Percentiles rank a stretch among this genome's conserved stretches.
Evolutionary conservation across 2,888 invertebrate genomes (phyloP).

Genomic region (Pachydiplax longipennis): DNA sequence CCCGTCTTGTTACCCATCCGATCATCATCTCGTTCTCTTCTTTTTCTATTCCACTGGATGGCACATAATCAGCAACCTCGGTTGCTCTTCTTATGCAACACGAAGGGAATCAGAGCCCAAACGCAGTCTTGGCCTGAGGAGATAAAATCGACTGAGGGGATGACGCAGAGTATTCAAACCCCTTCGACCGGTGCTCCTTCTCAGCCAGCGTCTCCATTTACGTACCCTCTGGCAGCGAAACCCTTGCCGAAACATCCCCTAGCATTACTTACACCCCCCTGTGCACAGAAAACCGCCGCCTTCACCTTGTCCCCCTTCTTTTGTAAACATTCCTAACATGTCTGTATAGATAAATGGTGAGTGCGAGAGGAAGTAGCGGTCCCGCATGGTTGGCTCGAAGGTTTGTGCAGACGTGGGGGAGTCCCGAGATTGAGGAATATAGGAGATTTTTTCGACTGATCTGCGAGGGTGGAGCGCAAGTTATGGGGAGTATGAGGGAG

Average conservation of each 20-base stretch:
- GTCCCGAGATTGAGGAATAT: neutral
- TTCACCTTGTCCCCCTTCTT: neutral
- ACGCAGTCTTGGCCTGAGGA: too few relatives aligned
- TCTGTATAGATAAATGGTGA: neutral
- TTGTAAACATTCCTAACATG: slow-evolving; percentile 39
- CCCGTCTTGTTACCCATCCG: neutral
- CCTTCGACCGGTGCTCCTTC: neutral
- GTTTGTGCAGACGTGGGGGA: neutral
- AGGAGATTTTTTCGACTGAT: neutral
- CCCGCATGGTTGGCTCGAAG: neutral
- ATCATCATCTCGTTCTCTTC: neutral
- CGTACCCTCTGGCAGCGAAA: neutral
- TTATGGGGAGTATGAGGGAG: neutral
- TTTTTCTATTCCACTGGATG: neutral
- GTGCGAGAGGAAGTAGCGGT: neutral
- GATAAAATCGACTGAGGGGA: too few relatives aligned
- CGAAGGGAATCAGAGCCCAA: too few relatives aligned
- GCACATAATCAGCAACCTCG: too few relatives aligned
- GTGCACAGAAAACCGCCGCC: neutral
- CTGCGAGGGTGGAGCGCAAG: neutral
- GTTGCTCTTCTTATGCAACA: too few relatives aligned
- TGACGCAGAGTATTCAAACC: too few relatives aligned
- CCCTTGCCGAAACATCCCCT: neutral
- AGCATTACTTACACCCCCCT: neutral
- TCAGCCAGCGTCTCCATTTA: slow-evolving; percentile 8